These are phyloP conservation scores for Barnardius zonarius DNA, from an alignment of 2,113 vertebrate species.

Conservation along the genomic window DNA sequence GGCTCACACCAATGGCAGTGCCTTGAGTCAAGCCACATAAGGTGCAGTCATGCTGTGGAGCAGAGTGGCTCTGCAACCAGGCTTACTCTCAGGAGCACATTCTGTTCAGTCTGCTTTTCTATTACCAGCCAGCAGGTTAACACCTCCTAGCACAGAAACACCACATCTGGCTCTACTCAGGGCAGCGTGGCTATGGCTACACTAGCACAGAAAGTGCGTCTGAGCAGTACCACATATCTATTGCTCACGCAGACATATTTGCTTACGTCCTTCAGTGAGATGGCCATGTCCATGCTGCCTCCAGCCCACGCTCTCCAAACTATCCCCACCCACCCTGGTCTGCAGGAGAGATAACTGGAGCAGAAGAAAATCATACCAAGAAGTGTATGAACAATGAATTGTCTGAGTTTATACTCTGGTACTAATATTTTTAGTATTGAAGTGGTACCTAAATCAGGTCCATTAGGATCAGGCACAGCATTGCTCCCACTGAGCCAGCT, in stretches of 20 bases:
- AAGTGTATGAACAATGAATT: neutral
- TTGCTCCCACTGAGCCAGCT: neutral
- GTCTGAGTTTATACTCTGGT: neutral
- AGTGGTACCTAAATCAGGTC: neutral
- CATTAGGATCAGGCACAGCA: neutral
- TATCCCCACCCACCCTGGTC: neutral
- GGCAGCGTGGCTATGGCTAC: accelerated
- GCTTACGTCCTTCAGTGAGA: neutral
- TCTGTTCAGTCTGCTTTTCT: neutral
- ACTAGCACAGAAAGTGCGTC: neutral
- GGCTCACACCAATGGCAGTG: accelerated
- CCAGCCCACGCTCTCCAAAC: neutral
- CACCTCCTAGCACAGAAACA: neutral
- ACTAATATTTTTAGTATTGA: neutral
- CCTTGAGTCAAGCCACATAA: neutral
- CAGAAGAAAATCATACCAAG: neutral
- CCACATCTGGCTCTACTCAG: neutral
- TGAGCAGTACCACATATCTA: neutral
- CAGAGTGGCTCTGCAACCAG: neutral
- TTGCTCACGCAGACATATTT: neutral
- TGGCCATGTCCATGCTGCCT: neutral
- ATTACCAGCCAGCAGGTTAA: neutral
- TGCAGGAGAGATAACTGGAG: neutral
- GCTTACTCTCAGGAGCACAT: neutral
- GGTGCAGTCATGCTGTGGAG: too few species aligned